Evolutionary conservation across 2,888 invertebrate species (phyloP).

Genomic region (Mimachlamys varia): DNA sequence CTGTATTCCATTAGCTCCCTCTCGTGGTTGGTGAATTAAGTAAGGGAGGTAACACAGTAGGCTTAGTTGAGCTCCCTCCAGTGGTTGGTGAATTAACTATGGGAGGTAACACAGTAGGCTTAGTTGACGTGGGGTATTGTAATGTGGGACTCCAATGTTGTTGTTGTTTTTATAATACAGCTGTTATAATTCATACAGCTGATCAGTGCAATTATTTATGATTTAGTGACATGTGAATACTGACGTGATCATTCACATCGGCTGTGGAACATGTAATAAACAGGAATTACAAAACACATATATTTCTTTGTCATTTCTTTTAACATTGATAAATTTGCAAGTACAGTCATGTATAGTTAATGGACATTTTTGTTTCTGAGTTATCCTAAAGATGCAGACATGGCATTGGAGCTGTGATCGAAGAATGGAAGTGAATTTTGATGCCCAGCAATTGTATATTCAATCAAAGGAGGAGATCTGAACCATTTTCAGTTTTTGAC

Average conservation of each 20-base stretch:
- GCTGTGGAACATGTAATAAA: constrained; percentile 12
- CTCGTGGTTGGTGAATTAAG: not conserved
- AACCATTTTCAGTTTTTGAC: too few relatives aligned
- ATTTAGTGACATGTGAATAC: not conserved
- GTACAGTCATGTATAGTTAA: too few relatives aligned
- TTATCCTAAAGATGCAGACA: too few relatives aligned
- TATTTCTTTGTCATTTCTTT: not conserved
- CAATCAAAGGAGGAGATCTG: too few relatives aligned
- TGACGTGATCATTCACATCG: not conserved
- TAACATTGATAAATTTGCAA: too few relatives aligned
- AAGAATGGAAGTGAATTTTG: too few relatives aligned
- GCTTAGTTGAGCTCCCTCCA: not conserved
- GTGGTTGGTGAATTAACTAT: not conserved
- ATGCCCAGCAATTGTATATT: too few relatives aligned
- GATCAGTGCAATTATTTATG: constrained; percentile 22
- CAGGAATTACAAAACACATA: not conserved
- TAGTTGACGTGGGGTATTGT: constrained; percentile 4
- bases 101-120: not conserved
- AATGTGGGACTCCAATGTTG: constrained; percentile 6
- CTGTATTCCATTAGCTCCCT: not conserved
- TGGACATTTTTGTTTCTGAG: too few relatives aligned
- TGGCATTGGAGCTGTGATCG: too few relatives aligned
- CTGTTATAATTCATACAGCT: not conserved
- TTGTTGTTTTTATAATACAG: not conserved
- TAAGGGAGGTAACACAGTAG: not conserved